Evolutionary conservation across 2,888 invertebrate species (phyloP), one percentile per base, ranked within the genome.

Genomic region (Dasypogon diadema): DNA sequence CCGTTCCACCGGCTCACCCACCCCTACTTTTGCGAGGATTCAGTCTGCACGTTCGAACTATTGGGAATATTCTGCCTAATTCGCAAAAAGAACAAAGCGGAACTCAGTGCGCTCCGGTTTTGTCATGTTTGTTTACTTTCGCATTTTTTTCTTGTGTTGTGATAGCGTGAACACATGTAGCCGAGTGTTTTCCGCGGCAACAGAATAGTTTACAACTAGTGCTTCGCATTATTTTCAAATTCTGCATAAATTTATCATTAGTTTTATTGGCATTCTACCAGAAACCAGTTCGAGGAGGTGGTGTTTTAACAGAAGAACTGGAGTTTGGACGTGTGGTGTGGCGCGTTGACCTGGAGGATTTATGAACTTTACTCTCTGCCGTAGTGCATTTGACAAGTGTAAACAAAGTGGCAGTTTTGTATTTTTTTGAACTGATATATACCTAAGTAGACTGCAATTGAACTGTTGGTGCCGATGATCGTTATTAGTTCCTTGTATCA

Each of bases 111-210:
- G 54, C 70, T 70, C 70, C 51, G 54, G 70, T 54, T 65, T 63
- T 65, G 24, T 8, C 48, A 65, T 65, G 65, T 65, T 65, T 65
- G 65, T 65, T 65, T 65, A 65, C 65, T 65, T 65, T 65, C 65
- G 46, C 12, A 65, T 55, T 73, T 73, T 73, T 73, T 42, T 37
- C 56, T 73, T 74, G 58, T 74, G 26, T 74, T 74, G 46, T 58
- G 48, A 74, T 42, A 48, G 30, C 30, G 74, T 26, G 74, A 74
- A 74, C 74, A 74, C 48, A 74, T 74, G 74, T 74, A 46, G 24
- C 22, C 55, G 48, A 58, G 30, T 58, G 58, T 14, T 70, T 26
- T 26, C 16, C 34, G 70, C 42, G 54, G 70, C 37, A 12, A 34
- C 24, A 14, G 14, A 48, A 68, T 22, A 26, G 65, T 48, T 68